Percentiles rank a stretch among this genome's conserved stretches.
Conservation (phyloP, 1,140 invertebrate species). For the Cyclina sinensis region DNA sequence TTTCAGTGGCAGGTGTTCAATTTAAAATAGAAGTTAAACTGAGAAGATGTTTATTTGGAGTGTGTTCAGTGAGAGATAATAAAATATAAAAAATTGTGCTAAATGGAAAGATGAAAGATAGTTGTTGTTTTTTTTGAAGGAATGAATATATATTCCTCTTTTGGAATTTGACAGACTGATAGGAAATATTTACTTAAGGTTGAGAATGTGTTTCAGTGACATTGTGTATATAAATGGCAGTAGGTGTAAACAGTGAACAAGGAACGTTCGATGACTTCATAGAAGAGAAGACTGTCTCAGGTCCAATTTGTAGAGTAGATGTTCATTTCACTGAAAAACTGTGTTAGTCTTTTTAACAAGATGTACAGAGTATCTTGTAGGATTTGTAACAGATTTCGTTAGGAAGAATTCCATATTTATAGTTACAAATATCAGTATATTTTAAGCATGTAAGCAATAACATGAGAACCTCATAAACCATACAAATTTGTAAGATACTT, state of each 20-base stretch:
- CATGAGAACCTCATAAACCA: no score
- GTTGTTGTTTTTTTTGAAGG: not conserved
- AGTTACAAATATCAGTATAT: no score
- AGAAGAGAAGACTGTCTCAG: conserved; percentile 36
- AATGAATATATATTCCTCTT: no score
- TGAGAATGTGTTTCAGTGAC: not conserved
- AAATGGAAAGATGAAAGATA: not conserved
- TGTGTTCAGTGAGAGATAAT: not conserved
- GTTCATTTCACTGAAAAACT: not conserved
- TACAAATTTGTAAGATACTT: no score
- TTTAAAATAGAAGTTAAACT: not conserved
- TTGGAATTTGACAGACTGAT: not conserved
- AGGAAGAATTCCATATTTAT: no score
- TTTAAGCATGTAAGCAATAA: no score
- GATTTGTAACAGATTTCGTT: no score
- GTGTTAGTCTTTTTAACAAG: no score
- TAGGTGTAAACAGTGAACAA: not conserved
- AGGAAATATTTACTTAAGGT: not conserved
- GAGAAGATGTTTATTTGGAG: not conserved
- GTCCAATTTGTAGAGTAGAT: conserved; percentile 18
- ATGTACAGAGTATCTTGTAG: no score
- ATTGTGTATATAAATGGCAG: conserved; percentile 16
- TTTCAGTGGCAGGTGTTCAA: not conserved
- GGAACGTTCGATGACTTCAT: not conserved
- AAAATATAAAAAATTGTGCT: not conserved